Conservation (phyloP, 2,797 vertebrate species). For the Pipistrellus kuhlii region DNA sequence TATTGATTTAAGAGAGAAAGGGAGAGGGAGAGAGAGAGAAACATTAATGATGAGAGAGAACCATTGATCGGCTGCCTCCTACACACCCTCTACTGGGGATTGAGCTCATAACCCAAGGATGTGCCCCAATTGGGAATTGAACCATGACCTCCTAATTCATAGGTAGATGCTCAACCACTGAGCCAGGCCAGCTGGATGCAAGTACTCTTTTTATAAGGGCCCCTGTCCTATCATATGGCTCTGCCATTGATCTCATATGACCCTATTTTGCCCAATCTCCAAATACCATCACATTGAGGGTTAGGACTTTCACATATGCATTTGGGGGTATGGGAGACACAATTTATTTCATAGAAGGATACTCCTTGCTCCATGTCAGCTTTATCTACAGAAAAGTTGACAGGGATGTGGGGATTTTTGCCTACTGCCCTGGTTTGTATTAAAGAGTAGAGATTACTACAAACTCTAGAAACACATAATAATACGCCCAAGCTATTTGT, state of each 20-base stretch:
- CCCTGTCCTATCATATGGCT: not conserved
- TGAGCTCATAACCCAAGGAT: too few species aligned
- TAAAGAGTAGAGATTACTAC: not conserved
- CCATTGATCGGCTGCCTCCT: too few species aligned
- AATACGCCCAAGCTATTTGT: not conserved
- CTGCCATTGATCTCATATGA: not conserved
- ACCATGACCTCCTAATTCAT: too few species aligned
- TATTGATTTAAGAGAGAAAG: too few species aligned
- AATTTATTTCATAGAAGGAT: not conserved
- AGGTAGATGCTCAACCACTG: too few species aligned
- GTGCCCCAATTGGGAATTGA: too few species aligned
- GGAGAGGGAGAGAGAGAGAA: too few species aligned
- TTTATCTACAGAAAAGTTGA: constrained; percentile 10
- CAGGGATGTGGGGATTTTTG: not conserved
- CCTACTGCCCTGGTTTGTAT: not conserved
- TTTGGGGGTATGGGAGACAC: not conserved
- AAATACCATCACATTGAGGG: not conserved
- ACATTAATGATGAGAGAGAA: too few species aligned
- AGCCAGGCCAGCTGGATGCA: not conserved
- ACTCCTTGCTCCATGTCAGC: not conserved
- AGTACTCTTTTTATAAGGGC: not conserved
- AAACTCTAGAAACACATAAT: not conserved
- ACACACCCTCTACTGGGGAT: too few species aligned
- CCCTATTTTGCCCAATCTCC: not conserved
- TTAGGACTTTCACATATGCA: not conserved